Evolutionary conservation across 2,888 invertebrate genomes (phyloP), one percentile per base, ranked within the genome.

Genomic region (Clitarchus hookeri): DNA sequence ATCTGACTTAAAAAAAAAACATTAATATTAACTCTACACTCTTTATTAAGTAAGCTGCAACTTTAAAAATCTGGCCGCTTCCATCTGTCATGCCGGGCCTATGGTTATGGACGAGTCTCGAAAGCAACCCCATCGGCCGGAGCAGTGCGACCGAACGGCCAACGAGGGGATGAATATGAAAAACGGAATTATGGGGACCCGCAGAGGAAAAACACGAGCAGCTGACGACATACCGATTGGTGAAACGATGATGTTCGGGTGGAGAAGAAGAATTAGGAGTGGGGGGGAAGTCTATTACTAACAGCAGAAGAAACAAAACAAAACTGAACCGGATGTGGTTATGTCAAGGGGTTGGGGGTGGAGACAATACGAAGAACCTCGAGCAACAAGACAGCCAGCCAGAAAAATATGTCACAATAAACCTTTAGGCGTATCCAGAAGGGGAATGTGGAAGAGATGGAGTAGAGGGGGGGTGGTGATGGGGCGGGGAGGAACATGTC

Each of bases 401-500:
- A n/a, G n/a, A 65, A 65, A 65, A 65, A 65, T 65, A 65, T 65
- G 65, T 65, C 65, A 19, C 65, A 65, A 65, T 26, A 80, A 36
- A 84, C 82, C 25, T 48, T 79, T 82, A 26, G 16, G 36, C 27
- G 79, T 19, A 48, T 54, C 44, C 44, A 78, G 19, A 0, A 65
- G n/a, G 85, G 87, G 87, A 82, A 84, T 86, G 83, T 85, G 79
- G 84, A 16, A 6, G 79, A 82, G 84, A 54, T 54, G 80, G 26
- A n/a, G 65, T 23, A 84, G 23, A 44, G 65, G 77, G 82, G 83
- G 85, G 84, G 84, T n/a, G n/a, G n/a, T n/a, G 85, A 36, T 26
- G 85, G 79, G 79, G 77, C 65, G 65, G 48, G 85, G 83, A 86
- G 84, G 84, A 85, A 87, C 83, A 86, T 87, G 85, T 65, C 36